Conservation (phyloP, 2,113 vertebrate genomes). For the Cryptotis parvus region DNA sequence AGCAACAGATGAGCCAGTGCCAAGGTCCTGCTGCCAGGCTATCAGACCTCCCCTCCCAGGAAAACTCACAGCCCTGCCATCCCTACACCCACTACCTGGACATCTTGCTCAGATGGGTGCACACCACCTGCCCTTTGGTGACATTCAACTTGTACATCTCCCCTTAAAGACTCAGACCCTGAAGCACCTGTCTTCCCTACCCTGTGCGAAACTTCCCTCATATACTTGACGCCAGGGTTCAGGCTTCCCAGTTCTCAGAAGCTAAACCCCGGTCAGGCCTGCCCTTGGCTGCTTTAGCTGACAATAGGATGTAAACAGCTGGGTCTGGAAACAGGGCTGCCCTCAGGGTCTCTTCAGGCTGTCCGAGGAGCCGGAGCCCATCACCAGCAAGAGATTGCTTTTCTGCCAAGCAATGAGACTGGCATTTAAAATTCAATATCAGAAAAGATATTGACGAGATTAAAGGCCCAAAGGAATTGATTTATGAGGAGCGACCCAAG, state of each 20-base stretch:
- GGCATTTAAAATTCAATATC: constrained; percentile 85
- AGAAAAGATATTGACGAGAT: constrained; percentile 83
- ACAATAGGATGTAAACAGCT: background rate
- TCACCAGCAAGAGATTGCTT: constrained; percentile 68
- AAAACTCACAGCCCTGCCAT: background rate
- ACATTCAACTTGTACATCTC: too few species aligned
- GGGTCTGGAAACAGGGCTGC: background rate
- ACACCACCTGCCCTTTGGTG: background rate
- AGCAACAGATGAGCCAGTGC: background rate
- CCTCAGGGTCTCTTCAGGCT: background rate
- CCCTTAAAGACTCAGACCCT: background rate
- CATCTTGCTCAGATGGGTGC: background rate
- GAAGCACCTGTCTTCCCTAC: background rate
- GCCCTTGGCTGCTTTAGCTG: background rate
- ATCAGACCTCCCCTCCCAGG: background rate
- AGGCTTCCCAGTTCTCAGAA: background rate
- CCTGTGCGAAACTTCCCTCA: background rate
- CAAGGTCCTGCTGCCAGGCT: background rate
- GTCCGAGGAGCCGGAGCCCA: constrained; percentile 64
- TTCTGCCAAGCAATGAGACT: constrained; percentile 79
- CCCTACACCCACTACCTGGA: too few species aligned
- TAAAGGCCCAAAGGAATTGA: constrained; percentile 81
- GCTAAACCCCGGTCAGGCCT: background rate
- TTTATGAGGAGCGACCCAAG: constrained; percentile 79
- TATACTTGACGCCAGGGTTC: background rate